Evolutionary conservation across 2,113 vertebrate genomes (phyloP).

Genomic region (Eleginops maclovinus): DNA sequence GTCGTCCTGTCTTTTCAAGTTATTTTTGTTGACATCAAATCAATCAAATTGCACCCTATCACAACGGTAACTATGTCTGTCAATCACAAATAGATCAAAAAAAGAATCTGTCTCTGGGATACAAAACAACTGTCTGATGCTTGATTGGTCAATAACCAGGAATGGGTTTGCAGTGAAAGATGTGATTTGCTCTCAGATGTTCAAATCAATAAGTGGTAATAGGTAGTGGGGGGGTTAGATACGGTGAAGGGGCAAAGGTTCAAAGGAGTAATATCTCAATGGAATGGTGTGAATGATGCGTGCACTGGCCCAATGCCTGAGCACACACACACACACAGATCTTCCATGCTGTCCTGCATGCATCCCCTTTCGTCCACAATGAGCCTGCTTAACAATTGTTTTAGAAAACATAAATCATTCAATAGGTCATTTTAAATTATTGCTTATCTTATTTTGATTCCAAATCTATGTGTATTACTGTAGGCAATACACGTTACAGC

Average conservation of each 20-base stretch:
- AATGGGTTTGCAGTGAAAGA: slow-evolving; percentile 38
- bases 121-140: slow-evolving; percentile 41
- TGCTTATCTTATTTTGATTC: too few relatives aligned
- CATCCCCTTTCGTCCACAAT: too few relatives aligned
- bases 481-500: too few relatives aligned
- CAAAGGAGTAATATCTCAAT: slow-evolving; percentile 42
- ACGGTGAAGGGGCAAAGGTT: slow-evolving; percentile 41
- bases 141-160: slow-evolving; percentile 33
- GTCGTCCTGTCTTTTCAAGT: slow-evolving; percentile 43
- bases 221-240: slow-evolving; percentile 4
- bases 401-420: too few relatives aligned
- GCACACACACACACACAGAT: neutral
- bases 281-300: neutral
- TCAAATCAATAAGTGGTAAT: slow-evolving; percentile 39
- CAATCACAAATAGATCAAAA: slow-evolving; percentile 44
- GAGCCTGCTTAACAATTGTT: too few relatives aligned
- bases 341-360: too few relatives aligned
- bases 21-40: slow-evolving; percentile 57
- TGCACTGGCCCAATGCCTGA: neutral
- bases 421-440: too few relatives aligned
- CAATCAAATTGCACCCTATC: slow-evolving; percentile 58
- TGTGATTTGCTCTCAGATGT: slow-evolving; percentile 32
- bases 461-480: too few relatives aligned
- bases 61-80: slow-evolving; percentile 45
- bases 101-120: slow-evolving; percentile 28